Base-by-base conservation (phyloP, 2,888 invertebrate genomes). In the Myopa tessellatipennis region DNA sequence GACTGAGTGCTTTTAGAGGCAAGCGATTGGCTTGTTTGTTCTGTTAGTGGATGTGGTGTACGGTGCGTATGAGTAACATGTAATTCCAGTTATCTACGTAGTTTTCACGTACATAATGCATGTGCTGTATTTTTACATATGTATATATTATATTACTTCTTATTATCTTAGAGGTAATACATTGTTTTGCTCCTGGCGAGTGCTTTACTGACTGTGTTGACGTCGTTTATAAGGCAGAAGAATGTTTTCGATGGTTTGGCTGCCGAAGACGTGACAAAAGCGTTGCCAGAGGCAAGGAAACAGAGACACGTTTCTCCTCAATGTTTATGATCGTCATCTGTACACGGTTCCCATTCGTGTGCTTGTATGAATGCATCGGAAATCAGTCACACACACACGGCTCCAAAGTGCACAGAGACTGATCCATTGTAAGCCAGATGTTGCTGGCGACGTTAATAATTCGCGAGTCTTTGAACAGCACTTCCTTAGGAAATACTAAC, bases 381-480 rank as follows among this genome's bases (percentile, higher is more conserved):
- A 40, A 68, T 68, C 45, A 68, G 10, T 4, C 16, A 45, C 45
- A 68, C 68, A 68, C 38, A 40, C 18, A 40, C 45, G 40, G 34
- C 34, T 12, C 10, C 7, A 4, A 34, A 65, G 14, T 65, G 26
- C 14, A 36, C 8, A 18, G 10, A 26, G 18, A 60, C n/a, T 10
- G 60, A 6, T 60, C 7, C 12, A 40, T 40, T 45, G 16, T 16
- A 45, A 40, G 68, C 16, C 67, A 67, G n/a, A 45, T 45, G 68
- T 5, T 16, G 68, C 40, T 68, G 68, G 10, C 68, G 38, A 68
- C 16, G 36, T 40, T n/a, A 45, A 45, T 68, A 38, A 68, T n/a
- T 45, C 45, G 45, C 68, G 45, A 45, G 38, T 68, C 45, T 16
- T 40, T 40, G 36, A 8, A 10, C 16, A 45, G 12, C 10, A 10